Percentiles rank a stretch among this genome's conserved stretches.
Evolutionary conservation across 2,113 vertebrate species (phyloP).

Genomic region (Psilopogon haemacephalus): DNA sequence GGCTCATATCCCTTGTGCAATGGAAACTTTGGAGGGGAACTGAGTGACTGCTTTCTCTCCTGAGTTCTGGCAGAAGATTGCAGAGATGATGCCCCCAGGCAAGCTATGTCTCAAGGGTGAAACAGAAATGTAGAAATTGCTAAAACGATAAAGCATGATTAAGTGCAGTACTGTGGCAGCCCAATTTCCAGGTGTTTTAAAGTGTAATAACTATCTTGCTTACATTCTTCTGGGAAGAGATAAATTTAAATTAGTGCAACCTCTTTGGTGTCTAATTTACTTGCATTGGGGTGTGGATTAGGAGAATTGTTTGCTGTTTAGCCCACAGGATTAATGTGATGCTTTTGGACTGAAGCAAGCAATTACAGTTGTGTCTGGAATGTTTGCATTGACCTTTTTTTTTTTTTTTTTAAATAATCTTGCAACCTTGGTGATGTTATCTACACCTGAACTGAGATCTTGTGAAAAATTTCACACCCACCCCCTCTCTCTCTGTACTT

Average conservation of each 20-base stretch:
- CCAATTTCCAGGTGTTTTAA: slow-evolving; percentile 13
- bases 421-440: neutral
- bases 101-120: neutral
- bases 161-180: neutral
- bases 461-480: neutral
- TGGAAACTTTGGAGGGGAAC: neutral
- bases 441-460: neutral
- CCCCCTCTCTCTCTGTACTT: neutral
- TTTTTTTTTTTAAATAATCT: neutral
- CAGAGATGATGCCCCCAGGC: neutral
- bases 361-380: neutral
- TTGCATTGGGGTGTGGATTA: neutral
- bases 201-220: neutral
- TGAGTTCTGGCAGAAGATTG: neutral
- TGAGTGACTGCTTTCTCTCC: neutral
- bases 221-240: slow-evolving; percentile 43
- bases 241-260: neutral
- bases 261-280: slow-evolving; percentile 6
- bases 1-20: slow-evolving; percentile 27
- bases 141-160: neutral
- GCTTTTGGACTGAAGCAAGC: neutral
- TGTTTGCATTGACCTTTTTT: neutral
- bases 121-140: slow-evolving; percentile 4
- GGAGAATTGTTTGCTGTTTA: neutral
- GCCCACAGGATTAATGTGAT: neutral